A percentile compares a stretch with the other conserved stretches of the same genome.
phyloP scores from a whole-genome alignment of 2,113 vertebrate genomes.

The Labeo catla region DNA sequence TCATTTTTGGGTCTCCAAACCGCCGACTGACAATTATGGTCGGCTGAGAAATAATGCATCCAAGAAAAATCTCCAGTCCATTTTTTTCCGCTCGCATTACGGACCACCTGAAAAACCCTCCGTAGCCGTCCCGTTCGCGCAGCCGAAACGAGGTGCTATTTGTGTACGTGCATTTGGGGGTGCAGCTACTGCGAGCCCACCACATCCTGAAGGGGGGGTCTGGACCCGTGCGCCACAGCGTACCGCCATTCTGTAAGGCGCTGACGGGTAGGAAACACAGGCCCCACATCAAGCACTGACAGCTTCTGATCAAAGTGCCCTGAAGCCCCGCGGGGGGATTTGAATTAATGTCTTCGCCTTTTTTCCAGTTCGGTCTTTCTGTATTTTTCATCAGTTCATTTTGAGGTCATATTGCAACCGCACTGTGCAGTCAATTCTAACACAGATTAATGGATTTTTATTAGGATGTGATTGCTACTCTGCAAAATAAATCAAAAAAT shows the following conservation, averaged over 20 bases:
- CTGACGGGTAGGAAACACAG: conserved; percentile 48
- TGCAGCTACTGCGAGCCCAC: conserved; percentile 45
- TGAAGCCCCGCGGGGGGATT: conserved; percentile 23
- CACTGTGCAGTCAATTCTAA: neutral
- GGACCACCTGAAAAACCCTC: neutral
- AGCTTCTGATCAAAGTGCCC: conserved; percentile 57
- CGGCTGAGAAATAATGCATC: conserved; percentile 62
- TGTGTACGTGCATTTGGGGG: neutral
- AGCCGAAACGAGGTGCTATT: conserved; percentile 30
- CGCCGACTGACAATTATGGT: conserved; percentile 75
- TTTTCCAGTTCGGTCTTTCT: neutral
- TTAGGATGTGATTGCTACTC: too few species aligned
- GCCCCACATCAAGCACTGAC: conserved; percentile 58
- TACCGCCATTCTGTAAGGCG: conserved; percentile 40
- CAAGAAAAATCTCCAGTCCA: conserved; percentile 23
- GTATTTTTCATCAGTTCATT: neutral
- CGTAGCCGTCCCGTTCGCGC: conserved; percentile 20
- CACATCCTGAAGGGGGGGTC: conserved; percentile 50
- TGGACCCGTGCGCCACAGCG: conserved; percentile 37
- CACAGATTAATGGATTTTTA: neutral
- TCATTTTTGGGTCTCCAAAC: conserved; percentile 74
- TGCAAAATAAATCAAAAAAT: too few species aligned
- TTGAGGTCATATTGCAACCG: conserved; percentile 4
- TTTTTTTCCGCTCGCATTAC: neutral
- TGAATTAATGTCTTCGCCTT: conserved; percentile 27